Conservation (phyloP, 35 echinoderm and acorn worm species). For the Lytechinus pictus region DNA sequence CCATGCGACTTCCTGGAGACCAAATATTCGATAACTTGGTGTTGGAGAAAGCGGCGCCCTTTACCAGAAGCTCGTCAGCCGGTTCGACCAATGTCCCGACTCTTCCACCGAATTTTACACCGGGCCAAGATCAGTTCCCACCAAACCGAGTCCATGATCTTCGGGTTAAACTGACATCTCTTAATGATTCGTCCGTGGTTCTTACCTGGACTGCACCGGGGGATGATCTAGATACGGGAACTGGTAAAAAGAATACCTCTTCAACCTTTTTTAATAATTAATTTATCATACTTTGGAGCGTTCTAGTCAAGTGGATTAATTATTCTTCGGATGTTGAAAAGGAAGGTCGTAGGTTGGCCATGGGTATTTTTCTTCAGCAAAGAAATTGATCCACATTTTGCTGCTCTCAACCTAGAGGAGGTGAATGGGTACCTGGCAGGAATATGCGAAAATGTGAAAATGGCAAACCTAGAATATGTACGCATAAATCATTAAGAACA, state of each 20-base stretch:
- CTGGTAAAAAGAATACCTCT: constrained; percentile 47
- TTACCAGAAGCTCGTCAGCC: constrained; percentile 45
- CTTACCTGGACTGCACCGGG: constrained; percentile 75
- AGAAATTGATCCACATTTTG: no score
- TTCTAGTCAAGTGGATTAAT: no score
- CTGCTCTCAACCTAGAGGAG: no score
- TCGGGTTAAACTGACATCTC: constrained; percentile 47
- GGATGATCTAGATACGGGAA: constrained; percentile 70
- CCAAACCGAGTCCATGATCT: constrained; percentile 71
- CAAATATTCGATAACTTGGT: background rate
- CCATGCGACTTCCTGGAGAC: background rate
- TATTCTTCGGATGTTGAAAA: no score
- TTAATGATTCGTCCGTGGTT: constrained; percentile 51
- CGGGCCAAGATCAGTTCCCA: constrained; percentile 61
- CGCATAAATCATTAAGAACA: no score
- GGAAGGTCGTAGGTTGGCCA: no score
- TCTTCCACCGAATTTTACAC: constrained; percentile 27
- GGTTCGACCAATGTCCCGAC: constrained; percentile 67
- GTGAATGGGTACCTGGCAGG: no score
- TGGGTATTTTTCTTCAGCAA: no score
- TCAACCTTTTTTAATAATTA: no score
- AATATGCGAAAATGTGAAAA: no score
- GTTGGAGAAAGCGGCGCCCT: background rate
- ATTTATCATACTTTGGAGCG: no score
- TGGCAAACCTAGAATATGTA: no score